Evolutionary conservation across 2,888 invertebrate species (phyloP), one percentile per base, ranked within the genome.

Genomic region (Ornithoptera priamus): DNA sequence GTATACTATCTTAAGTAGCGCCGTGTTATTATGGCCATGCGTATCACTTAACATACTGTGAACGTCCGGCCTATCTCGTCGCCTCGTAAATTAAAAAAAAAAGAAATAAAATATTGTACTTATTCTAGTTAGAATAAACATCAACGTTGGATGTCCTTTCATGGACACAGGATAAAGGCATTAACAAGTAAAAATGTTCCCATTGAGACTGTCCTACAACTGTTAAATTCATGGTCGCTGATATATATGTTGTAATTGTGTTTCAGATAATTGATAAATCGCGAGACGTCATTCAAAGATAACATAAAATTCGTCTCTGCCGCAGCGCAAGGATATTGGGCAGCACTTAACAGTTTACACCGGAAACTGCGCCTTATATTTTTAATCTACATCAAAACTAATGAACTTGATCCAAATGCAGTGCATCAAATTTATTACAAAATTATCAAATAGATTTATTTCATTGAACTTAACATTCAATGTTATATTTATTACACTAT

Each of bases 341-440:
- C 5, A 58, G 42, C 57, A 57, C 39, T 62, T 62, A 67, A 57
- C n/a, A 62, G 57, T 62, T 57, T 57, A 58, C 62, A 62, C 62
- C 67, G 67, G 62, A 68, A 68, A 62, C 62, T 62, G 62, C 67
- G 20, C 67, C 62, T 62, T 46, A 18, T 12, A 56, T 46, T 30
- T 65, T 42, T 61, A 61, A 67, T 61, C 53, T 53, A 17, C 12
- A 22, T 17, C 50, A 24, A 46, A 7, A 63, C 24, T 53, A 63
- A 63, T 63, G 56, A 63, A 53, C 63, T 22, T 39, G 62, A n/a
- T 42, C 46, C 46, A 62, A n/a, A 62, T 62, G 18, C 15, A 50
- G 53, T 53, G 53, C 53, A 53, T n/a, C 53, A 53, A 53, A n/a
- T 53, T 53, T 53, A 53, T 53, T 53, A 53, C 53, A 1, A 5